These are phyloP conservation scores for Aviceda subcristata DNA, from an alignment of 2,113 vertebrate genomes.

Conservation along the genomic window DNA sequence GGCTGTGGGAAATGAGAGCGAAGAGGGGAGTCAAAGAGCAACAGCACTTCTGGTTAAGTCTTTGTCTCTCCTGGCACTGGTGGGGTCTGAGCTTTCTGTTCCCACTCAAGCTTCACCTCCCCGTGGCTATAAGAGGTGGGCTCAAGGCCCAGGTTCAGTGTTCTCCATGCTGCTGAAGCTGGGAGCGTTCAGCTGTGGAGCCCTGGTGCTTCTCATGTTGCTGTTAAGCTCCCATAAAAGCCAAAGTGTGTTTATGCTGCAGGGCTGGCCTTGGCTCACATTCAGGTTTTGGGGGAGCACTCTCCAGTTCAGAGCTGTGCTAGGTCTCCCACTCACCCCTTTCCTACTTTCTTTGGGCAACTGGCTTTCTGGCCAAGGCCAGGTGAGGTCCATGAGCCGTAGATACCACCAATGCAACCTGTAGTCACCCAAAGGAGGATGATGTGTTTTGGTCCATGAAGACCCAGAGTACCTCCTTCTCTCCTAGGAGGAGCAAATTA, in stretches of 20 bases:
- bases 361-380: neutral
- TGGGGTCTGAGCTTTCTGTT: neutral
- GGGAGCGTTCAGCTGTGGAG: neutral
- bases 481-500: neutral
- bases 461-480: neutral
- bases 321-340: neutral
- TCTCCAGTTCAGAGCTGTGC: neutral
- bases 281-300: neutral
- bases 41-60: neutral
- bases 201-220: neutral
- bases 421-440: neutral
- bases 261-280: neutral
- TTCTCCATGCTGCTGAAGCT: neutral
- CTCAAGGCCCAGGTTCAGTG: neutral
- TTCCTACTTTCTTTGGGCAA: neutral
- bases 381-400: neutral
- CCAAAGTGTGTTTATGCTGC: neutral
- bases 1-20: neutral
- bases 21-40: neutral
- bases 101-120: neutral
- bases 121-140: neutral
- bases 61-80: neutral
- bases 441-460: neutral
- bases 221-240: neutral
- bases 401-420: neutral